Evolutionary conservation across 2,113 vertebrate species (phyloP), one percentile per base, ranked within the genome.

Genomic region (Platycercus adscitus): DNA sequence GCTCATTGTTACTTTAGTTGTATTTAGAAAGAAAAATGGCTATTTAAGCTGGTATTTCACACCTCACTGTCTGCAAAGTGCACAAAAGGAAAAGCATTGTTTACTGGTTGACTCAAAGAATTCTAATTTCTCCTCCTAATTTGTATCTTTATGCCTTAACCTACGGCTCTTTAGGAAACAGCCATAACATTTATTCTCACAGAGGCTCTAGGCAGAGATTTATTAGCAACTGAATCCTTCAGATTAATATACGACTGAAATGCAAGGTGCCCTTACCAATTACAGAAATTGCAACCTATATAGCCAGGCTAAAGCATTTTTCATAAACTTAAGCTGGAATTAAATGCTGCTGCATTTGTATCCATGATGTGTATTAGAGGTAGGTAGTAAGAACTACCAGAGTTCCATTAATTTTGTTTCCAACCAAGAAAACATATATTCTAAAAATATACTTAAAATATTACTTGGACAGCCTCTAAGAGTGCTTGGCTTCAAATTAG

Each of bases 401-500:
- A 66, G 28, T 41, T 82, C 70, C 25, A 93, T 58, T 90, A 84
- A 63, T 90, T 95, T 86, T 75, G 13, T 84, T 81, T 92, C 69
- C 61, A 83, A 55, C 16, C 2, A 37, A 70, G 80, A 95, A 69
- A 13, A 1, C 4, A 79, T 12, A 16, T 21, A 33, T 88, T 75
- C 88, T 79, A 95, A 92, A 96, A 91, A 88, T 93, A 86, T 15
- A 53, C 17, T 55, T 83, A 91, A 96, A 90, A 65, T 86, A 88
- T 93, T 93, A 68, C 29, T 95, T 91, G 60, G 69, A 65, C 86
- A 93, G 72, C 55, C 60, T 91, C 61, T 84, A 75, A 88, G 66
- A 81, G 31, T 58, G 61, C 72, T 92, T 81, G 39, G 52, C 82
- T 93, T 94, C 2, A 10, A 83, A 89, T 94, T 96, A 96, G 80